phyloP scores from a whole-genome alignment of 2,797 vertebrate genomes.

The Ibycter americanus region DNA sequence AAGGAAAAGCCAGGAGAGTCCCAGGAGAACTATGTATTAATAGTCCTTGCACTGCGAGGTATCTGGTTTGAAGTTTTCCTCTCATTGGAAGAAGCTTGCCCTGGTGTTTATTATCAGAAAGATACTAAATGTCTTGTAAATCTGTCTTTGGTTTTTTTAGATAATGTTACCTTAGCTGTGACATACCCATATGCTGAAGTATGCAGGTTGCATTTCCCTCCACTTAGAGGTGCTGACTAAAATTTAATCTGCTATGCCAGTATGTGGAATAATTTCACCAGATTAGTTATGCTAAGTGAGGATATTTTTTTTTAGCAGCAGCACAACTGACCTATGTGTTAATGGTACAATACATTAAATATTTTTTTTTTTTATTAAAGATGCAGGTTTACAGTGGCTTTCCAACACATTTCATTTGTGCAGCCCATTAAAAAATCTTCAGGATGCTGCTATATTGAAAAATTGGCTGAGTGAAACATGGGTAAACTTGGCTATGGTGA shows the following conservation, averaged over 20 bases:
- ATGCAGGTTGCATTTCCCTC: neutral
- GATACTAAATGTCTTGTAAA: neutral
- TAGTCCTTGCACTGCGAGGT: neutral
- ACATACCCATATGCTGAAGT: neutral
- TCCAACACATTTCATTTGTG: constrained; percentile 86
- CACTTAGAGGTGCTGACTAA: neutral
- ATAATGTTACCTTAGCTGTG: neutral
- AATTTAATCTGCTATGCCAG: neutral
- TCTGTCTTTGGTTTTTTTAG: neutral
- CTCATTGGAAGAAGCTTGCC: neutral
- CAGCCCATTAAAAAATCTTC: constrained; percentile 76
- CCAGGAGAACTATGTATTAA: neutral
- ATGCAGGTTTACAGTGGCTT: constrained; percentile 86
- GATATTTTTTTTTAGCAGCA: neutral
- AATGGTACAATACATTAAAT: neutral
- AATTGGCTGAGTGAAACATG: constrained; percentile 92
- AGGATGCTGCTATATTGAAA: constrained; percentile 80
- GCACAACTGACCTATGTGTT: neutral
- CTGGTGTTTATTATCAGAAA: neutral
- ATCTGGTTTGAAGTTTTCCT: neutral
- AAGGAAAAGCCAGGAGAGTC: neutral
- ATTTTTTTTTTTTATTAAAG: constrained; percentile 65
- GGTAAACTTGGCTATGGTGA: constrained; percentile 94
- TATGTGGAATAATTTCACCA: neutral
- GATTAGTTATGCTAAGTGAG: neutral